Percentiles rank a stretch among this genome's conserved stretches.
Conservation (phyloP, 1,140 invertebrate species). For the Drosophila mojavensis region DNA sequence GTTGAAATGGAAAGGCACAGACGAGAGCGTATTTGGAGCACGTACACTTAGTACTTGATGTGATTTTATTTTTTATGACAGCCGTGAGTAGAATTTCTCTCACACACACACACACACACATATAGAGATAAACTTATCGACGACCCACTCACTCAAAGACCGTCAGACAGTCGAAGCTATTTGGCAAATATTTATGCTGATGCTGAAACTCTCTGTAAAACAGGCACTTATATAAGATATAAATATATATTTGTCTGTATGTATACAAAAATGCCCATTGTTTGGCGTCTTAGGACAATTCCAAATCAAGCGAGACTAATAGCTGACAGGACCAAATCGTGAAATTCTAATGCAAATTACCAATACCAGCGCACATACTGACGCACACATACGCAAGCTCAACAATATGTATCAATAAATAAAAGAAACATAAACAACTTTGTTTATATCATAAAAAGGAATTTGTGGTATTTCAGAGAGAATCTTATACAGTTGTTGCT, state of each 20-base stretch:
- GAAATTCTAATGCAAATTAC: conserved; percentile 50
- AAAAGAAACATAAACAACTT: conserved; percentile 25
- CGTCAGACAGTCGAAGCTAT: conserved; percentile 37
- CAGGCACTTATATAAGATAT: conserved; percentile 19
- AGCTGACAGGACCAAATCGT: conserved; percentile 40
- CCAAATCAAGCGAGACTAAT: conserved; percentile 46
- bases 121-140: conserved; percentile 33
- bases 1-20: conserved; percentile 79
- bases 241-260: conserved; percentile 1
- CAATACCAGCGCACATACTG: conserved; percentile 16
- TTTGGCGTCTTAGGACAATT: conserved; percentile 35
- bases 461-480: not conserved
- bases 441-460: conserved; percentile 19
- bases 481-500: conserved; percentile 4
- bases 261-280: not conserved
- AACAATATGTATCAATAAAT: conserved; percentile 50
- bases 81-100: conserved; percentile 27
- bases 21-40: conserved; percentile 77
- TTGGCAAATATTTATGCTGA: conserved; percentile 73
- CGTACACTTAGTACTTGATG: conserved; percentile 64
- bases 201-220: conserved; percentile 12
- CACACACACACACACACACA: too few relatives aligned
- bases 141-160: conserved; percentile 35
- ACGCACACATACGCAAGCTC: conserved; percentile 3
- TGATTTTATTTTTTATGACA: conserved; percentile 71